Conservation (phyloP, 2,888 invertebrate genomes). For the Aethes cnicana region DNA sequence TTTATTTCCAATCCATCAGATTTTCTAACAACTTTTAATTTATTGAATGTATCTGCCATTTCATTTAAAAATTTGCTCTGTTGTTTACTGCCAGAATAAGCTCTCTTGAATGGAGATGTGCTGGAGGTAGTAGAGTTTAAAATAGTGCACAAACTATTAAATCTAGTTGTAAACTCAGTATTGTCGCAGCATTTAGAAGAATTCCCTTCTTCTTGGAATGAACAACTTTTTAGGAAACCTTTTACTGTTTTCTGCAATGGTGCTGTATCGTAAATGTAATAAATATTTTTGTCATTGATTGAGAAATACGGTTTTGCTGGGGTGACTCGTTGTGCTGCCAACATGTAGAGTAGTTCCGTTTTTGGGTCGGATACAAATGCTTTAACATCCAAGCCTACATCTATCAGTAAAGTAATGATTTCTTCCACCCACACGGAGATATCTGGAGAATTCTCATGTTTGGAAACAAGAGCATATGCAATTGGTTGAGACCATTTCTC, state of each 20-base stretch:
- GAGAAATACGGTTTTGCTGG: slow-evolving; percentile 39
- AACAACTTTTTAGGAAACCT: slow-evolving; percentile 35
- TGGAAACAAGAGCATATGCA: slow-evolving; percentile 40
- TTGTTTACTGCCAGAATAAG: slow-evolving; percentile 37
- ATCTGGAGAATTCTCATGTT: slow-evolving; percentile 36
- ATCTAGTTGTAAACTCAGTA: slow-evolving; percentile 35
- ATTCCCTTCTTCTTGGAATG: slow-evolving; percentile 32
- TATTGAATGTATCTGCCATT: slow-evolving; percentile 38
- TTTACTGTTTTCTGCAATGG: slow-evolving; percentile 36
- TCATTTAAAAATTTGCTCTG: slow-evolving; percentile 37
- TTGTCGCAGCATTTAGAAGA: slow-evolving; percentile 33
- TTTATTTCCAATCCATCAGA: slow-evolving; percentile 36
- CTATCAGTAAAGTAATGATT: slow-evolving; percentile 35
- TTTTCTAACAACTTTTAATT: slow-evolving; percentile 40
- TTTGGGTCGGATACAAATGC: slow-evolving; percentile 39
- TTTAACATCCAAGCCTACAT: slow-evolving; percentile 40
- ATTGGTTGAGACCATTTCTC: slow-evolving; percentile 42
- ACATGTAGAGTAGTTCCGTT: slow-evolving; percentile 37
- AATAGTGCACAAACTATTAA: slow-evolving; percentile 38
- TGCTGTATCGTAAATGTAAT: slow-evolving; percentile 37
- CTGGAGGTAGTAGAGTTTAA: slow-evolving; percentile 35
- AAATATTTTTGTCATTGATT: slow-evolving; percentile 37
- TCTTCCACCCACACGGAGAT: slow-evolving; percentile 42
- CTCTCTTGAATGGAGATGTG: slow-evolving; percentile 32
- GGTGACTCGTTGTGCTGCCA: slow-evolving; percentile 36